These are phyloP conservation scores for Phalacrocorax carbo DNA, from an alignment of 2,113 vertebrate genomes.

Conservation along the genomic window DNA sequence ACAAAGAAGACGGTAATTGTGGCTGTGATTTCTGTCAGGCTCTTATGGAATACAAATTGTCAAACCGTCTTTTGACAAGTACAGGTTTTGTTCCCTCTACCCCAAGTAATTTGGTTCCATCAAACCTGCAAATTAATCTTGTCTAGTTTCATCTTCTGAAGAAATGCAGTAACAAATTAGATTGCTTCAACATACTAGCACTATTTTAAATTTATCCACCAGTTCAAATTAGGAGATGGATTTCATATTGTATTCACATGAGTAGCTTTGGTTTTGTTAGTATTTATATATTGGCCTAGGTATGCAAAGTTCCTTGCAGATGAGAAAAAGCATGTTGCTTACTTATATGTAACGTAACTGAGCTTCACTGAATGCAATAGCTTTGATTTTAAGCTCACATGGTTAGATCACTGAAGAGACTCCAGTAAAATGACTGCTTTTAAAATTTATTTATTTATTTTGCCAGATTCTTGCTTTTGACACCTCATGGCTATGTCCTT, in stretches of 20 bases:
- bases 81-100: neutral
- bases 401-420: neutral
- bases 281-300: neutral
- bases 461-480: neutral
- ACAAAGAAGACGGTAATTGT: neutral
- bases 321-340: neutral
- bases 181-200: constrained; percentile 8
- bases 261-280: neutral
- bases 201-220: neutral
- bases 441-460: neutral
- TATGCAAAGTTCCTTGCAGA: neutral
- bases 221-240: neutral
- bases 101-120: constrained; percentile 39
- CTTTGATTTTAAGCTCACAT: neutral
- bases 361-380: neutral
- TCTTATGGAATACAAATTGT: neutral
- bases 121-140: constrained; percentile 34
- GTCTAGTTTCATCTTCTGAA: constrained; percentile 30
- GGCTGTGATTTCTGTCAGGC: neutral
- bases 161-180: constrained; percentile 36
- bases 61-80: neutral
- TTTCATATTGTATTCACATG: neutral
- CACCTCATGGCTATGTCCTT: neutral
- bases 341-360: neutral
- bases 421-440: neutral